Conservation (phyloP, 2,888 invertebrate species). For the Apoda limacodes region DNA sequence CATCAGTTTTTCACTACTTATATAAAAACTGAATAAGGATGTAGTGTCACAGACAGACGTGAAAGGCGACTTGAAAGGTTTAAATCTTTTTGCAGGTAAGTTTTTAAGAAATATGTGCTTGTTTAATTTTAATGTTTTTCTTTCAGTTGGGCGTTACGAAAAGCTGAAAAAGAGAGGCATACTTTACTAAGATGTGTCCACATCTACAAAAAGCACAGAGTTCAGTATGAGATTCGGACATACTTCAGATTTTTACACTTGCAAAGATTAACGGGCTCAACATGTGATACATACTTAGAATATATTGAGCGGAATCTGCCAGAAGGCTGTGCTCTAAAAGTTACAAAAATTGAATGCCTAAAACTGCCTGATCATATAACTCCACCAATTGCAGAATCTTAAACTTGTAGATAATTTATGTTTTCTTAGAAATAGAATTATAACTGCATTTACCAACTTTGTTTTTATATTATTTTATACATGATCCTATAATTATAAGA, state of each 20-base stretch:
- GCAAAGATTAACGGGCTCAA: constrained; percentile 91
- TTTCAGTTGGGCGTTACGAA: constrained; percentile 79
- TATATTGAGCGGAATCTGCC: constrained; percentile 97
- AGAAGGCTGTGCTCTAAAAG: constrained; percentile 95
- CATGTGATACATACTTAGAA: constrained; percentile 94
- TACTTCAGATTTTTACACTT: constrained; percentile 89
- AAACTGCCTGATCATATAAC: constrained; percentile 66
- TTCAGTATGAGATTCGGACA: constrained; percentile 96
- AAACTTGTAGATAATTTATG: too few species aligned
- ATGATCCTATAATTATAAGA: too few species aligned
- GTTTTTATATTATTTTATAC: too few species aligned
- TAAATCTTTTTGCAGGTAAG: too few species aligned
- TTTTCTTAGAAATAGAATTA: too few species aligned
- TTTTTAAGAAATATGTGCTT: constrained; percentile 6
- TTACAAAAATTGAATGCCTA: constrained; percentile 79
- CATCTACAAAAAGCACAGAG: constrained; percentile 92
- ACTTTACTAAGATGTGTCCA: constrained; percentile 90
- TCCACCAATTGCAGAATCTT: constrained; percentile 43
- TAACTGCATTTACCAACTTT: too few species aligned
- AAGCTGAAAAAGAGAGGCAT: constrained; percentile 79
- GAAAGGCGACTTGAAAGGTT: too few species aligned
- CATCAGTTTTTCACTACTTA: too few species aligned
- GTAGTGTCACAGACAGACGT: too few species aligned
- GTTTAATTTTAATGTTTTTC: too few species aligned
- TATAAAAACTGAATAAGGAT: too few species aligned